These are phyloP conservation scores for Eueides isabella DNA, from an alignment of 1,140 invertebrate genomes.

Conservation along the genomic window DNA sequence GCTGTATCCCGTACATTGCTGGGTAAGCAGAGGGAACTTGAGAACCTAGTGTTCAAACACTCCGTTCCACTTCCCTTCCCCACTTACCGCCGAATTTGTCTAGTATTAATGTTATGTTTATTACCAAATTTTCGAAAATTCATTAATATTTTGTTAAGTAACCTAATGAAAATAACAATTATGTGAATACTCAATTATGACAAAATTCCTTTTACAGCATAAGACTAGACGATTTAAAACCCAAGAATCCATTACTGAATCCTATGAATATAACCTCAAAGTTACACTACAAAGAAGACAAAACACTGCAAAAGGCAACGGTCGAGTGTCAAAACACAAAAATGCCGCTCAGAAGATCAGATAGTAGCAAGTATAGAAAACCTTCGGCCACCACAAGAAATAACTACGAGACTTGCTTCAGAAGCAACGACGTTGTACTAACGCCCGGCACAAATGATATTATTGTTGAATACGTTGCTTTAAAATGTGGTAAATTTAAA, in stretches of 20 bases:
- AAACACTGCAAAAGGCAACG: slow-evolving; percentile 86
- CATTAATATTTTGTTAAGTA: too few species aligned
- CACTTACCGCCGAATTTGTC: too few species aligned
- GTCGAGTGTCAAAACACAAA: slow-evolving; percentile 84
- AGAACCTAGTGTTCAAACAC: too few species aligned
- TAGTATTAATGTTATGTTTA: too few species aligned
- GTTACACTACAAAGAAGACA: slow-evolving; percentile 91
- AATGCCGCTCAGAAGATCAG: slow-evolving; percentile 83
- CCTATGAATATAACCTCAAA: slow-evolving; percentile 87
- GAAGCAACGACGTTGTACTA: slow-evolving; percentile 77
- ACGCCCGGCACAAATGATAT: slow-evolving; percentile 89
- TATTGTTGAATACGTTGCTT: slow-evolving; percentile 83
- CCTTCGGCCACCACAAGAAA: slow-evolving; percentile 77
- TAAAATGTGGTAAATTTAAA: slow-evolving; percentile 84
- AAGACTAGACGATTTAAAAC: slow-evolving; percentile 84
- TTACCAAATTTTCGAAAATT: too few species aligned
- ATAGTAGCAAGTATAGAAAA: slow-evolving; percentile 84
- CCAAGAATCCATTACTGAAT: slow-evolving; percentile 82
- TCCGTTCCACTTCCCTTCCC: too few species aligned
- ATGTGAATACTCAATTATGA: not conserved
- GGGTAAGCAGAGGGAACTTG: too few species aligned
- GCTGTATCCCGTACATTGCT: too few species aligned
- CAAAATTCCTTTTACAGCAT: slow-evolving; percentile 63
- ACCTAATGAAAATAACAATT: too few species aligned
- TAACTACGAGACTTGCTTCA: slow-evolving; percentile 86